Evolutionary conservation across 1,140 invertebrate genomes (phyloP).

Genomic region (Drosophila nebulosa): DNA sequence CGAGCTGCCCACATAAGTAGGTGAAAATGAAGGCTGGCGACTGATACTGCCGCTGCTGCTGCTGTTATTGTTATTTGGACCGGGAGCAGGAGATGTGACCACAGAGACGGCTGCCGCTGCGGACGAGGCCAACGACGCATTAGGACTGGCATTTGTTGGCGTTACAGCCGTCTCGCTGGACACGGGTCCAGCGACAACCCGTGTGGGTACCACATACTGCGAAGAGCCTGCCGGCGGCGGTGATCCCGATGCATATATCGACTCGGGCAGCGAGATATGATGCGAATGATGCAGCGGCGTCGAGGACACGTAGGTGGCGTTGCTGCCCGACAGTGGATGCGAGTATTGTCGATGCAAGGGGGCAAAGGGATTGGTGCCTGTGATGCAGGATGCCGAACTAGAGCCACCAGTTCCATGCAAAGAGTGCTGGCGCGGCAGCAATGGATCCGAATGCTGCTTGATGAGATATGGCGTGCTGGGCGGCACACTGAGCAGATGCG

Average conservation of each 20-base stretch:
- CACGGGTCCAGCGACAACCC: constrained; percentile 51
- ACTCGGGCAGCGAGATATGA: constrained; percentile 76
- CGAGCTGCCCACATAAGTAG: constrained; percentile 51
- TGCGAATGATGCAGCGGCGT: constrained; percentile 70
- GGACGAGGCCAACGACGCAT: constrained; percentile 11
- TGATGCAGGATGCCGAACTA: constrained; percentile 76
- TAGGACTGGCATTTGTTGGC: constrained; percentile 53
- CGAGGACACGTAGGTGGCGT: constrained; percentile 54
- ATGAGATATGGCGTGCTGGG: constrained; percentile 82
- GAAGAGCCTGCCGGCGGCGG: constrained; percentile 75
- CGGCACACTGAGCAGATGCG: constrained; percentile 84
- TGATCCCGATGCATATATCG: constrained; percentile 74
- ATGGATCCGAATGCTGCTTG: constrained; percentile 86
- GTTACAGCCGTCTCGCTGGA: constrained; percentile 60
- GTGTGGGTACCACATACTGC: constrained; percentile 73
- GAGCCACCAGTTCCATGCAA: constrained; percentile 61
- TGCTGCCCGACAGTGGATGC: constrained; percentile 68
- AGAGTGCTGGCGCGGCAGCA: constrained; percentile 83
- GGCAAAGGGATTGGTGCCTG: constrained; percentile 71
- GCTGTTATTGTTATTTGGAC: constrained; percentile 36
- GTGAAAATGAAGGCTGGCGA: constrained; percentile 52
- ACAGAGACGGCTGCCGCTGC: constrained; percentile 51
- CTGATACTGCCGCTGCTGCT: constrained; percentile 4
- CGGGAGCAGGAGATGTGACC: constrained; percentile 57
- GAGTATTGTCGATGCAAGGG: constrained; percentile 83